Evolutionary conservation across 2,888 invertebrate genomes (phyloP), one percentile per base, ranked within the genome.

Genomic region (Caenorhabditis drosophilae): DNA sequence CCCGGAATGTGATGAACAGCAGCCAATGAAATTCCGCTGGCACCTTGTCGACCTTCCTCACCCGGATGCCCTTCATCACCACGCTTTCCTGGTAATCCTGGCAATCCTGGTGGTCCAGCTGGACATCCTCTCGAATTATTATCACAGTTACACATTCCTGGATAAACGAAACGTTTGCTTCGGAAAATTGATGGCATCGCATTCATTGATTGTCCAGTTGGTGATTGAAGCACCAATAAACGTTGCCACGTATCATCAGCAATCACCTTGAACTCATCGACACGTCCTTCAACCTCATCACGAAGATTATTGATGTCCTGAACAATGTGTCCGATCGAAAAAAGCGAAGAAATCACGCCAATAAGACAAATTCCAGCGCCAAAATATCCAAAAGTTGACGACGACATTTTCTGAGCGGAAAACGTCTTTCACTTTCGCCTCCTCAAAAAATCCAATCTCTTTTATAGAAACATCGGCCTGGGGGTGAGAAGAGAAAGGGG

Each of bases 181-280:
- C 73, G 60, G 67, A 73, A 63, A 23, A 66, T 40, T 26, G 68
- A 67, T 38, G 73, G 70, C 69, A 75, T 70, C 22, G 63, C 51
- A 36, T 73, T 73, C 4, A 45, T 36, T 11, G 70, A 59, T 27
- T 60, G 50, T 27, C 72, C 73, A 48, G 70, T 73, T 36, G 75
- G 75, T 16, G 68, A 68, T 49, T 73, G 73, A 35, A 70, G 66
- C 25, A 64, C 57, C 35, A 75, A 52, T 22, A 75, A 64, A 45
- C 75, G 70, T 40, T 73, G 66, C 75, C 75, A 75, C n/a, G 75
- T 73, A 51, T 73, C 75, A 52, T 75, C 75, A 44, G 67, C 63
- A 2, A 63, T 56, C 4, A 73, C 61, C 50, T 75, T 63, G 61
- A 70, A 70, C 53, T 70, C 70, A 47, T 62, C 57, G 49, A 70